These are phyloP conservation scores for Prionailurus viverrinus DNA, from an alignment of 2,113 vertebrate genomes.

Conservation along the genomic window DNA sequence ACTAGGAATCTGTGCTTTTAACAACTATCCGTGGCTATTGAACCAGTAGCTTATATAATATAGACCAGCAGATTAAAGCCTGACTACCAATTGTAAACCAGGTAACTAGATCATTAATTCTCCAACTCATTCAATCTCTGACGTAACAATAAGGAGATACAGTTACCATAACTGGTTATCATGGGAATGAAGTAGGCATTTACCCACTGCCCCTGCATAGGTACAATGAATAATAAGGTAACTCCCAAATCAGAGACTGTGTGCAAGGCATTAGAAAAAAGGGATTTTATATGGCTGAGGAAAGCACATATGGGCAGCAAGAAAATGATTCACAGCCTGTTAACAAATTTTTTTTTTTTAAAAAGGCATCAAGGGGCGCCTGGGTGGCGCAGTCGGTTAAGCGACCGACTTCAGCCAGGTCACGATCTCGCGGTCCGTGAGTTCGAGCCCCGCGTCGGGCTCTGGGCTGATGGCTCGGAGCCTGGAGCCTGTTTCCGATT, in stretches of 20 bases:
- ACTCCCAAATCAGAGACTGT: background rate
- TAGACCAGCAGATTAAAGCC: background rate
- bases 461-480: too few species aligned
- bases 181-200: background rate
- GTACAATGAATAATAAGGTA: background rate
- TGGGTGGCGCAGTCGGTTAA: too few species aligned
- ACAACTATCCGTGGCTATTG: background rate
- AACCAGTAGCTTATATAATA: background rate
- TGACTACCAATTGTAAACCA: background rate
- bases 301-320: conserved; percentile 47
- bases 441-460: too few species aligned
- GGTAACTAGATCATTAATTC: background rate
- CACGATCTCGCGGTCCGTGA: too few species aligned
- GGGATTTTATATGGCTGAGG: background rate
- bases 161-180: background rate
- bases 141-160: background rate
- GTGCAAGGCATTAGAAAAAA: conserved; percentile 28
- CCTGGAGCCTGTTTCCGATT: too few species aligned
- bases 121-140: background rate
- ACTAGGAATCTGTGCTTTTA: conserved; percentile 8
- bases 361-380: background rate
- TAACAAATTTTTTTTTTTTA: background rate
- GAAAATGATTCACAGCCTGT: background rate
- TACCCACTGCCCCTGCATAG: accelerated
- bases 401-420: too few species aligned